phyloP scores from a whole-genome alignment of 1,140 invertebrate genomes.

The Lepidurus apus region DNA sequence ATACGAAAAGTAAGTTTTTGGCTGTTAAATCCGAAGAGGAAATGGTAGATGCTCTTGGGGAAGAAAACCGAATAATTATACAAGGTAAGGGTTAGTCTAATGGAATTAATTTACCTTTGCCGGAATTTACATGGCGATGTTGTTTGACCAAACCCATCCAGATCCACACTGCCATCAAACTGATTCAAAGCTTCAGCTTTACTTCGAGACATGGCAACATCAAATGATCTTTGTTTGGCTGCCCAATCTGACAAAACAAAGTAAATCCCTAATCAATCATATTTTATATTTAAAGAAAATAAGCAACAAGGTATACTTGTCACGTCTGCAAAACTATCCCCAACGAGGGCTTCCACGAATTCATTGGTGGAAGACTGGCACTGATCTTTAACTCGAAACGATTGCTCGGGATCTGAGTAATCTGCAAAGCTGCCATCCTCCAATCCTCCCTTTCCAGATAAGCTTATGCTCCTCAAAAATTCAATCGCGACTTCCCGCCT shows the following conservation, averaged over 20 bases:
- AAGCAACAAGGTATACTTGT: not conserved
- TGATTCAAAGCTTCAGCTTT: not conserved
- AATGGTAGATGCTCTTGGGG: not conserved
- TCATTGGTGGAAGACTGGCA: not conserved
- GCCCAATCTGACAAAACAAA: not conserved
- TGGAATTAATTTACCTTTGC: not conserved
- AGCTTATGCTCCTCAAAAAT: not conserved
- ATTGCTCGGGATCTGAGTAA: not conserved
- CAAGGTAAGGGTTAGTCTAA: not conserved
- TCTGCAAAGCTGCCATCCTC: not conserved
- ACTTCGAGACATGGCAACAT: not conserved
- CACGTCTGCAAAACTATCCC: not conserved
- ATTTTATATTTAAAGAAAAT: not conserved
- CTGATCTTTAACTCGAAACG: not conserved
- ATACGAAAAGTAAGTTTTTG: not conserved
- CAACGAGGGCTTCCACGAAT: not conserved
- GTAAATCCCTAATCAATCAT: not conserved
- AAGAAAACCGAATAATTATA: not conserved
- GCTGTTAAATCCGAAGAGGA: not conserved
- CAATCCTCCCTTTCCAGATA: not conserved
- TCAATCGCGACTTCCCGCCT: not conserved
- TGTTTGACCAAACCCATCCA: not conserved
- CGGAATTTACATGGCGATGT: not conserved
- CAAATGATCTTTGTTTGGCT: conserved; percentile 3
- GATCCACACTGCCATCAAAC: not conserved